Evolutionary conservation across 2,113 vertebrate genomes (phyloP).

Genomic region (Menura novaehollandiae): DNA sequence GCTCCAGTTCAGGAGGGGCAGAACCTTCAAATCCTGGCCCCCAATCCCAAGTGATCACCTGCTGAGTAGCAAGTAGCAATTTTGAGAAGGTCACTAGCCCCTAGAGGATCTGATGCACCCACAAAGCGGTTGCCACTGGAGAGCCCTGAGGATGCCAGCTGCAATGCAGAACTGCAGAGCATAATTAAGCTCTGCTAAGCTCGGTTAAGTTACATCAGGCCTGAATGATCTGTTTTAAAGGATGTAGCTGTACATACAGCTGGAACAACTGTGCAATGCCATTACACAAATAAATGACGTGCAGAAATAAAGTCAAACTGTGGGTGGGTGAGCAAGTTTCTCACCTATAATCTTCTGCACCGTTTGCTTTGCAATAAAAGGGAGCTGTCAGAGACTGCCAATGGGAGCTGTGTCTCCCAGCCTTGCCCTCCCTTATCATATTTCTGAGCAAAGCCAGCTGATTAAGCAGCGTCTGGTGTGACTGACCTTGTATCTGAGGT

Average conservation of each 20-base stretch:
- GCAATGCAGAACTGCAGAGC: background rate
- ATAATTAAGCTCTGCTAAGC: background rate
- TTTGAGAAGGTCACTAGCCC: background rate
- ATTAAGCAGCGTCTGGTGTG: conserved; percentile 3
- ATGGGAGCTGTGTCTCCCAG: background rate
- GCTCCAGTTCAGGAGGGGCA: background rate
- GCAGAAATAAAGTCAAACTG: background rate
- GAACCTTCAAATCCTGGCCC: background rate
- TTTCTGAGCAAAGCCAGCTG: conserved; percentile 17
- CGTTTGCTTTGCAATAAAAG: background rate
- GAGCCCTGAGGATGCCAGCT: background rate
- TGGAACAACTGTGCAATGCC: background rate
- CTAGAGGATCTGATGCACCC: background rate
- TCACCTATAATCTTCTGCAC: background rate
- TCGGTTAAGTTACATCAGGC: background rate
- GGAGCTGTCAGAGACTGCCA: background rate
- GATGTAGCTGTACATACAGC: background rate
- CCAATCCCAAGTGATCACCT: background rate
- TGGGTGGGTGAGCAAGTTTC: background rate
- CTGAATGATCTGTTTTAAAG: background rate
- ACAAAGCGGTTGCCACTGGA: background rate
- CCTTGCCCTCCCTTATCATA: background rate
- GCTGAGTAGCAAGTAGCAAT: background rate
- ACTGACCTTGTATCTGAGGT: background rate
- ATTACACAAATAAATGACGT: background rate